Conservation (phyloP, 2,888 invertebrate species). For the Didymodactylos carnosus region DNA sequence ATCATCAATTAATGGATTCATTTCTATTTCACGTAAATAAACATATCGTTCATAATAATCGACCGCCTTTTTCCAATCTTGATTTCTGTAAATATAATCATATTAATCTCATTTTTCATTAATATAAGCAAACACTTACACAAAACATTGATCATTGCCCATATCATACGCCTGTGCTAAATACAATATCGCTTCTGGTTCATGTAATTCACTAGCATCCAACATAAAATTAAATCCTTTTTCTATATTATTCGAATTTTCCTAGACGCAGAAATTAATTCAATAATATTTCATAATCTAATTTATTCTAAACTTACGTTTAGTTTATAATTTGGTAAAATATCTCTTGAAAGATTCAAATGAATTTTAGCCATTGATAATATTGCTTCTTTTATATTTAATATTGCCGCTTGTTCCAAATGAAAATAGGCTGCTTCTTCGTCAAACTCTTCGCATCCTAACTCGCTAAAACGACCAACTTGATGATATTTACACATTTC, state of each 20-base stretch:
- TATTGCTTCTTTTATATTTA: slow-evolving; percentile 39
- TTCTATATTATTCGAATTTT: slow-evolving; percentile 24
- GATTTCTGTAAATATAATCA: not conserved
- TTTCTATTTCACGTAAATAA: not conserved
- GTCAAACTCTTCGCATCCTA: slow-evolving; percentile 30
- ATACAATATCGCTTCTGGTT: slow-evolving; percentile 38
- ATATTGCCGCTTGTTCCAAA: slow-evolving; percentile 38
- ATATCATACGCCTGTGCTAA: slow-evolving; percentile 39
- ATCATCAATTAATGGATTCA: slow-evolving; percentile 20
- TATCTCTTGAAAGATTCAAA: slow-evolving; percentile 36
- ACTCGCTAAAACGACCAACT: slow-evolving; percentile 35
- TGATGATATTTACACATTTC: slow-evolving; percentile 42
- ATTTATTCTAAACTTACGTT: slow-evolving; percentile 20
- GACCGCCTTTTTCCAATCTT: slow-evolving; percentile 9
- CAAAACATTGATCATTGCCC: slow-evolving; percentile 22
- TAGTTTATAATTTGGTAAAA: slow-evolving; percentile 35
- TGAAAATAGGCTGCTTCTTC: slow-evolving; percentile 39
- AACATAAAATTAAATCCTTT: slow-evolving; percentile 34
- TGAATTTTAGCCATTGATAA: slow-evolving; percentile 37
- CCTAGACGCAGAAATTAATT: not conserved
- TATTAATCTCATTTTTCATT: not conserved
- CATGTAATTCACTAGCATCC: slow-evolving; percentile 38
- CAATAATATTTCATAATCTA: not conserved
- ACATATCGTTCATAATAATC: slow-evolving; percentile 6
- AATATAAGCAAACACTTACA: not conserved